These are phyloP conservation scores for Dryoscopus gambensis DNA, from an alignment of 2,113 vertebrate genomes.

Conservation along the genomic window DNA sequence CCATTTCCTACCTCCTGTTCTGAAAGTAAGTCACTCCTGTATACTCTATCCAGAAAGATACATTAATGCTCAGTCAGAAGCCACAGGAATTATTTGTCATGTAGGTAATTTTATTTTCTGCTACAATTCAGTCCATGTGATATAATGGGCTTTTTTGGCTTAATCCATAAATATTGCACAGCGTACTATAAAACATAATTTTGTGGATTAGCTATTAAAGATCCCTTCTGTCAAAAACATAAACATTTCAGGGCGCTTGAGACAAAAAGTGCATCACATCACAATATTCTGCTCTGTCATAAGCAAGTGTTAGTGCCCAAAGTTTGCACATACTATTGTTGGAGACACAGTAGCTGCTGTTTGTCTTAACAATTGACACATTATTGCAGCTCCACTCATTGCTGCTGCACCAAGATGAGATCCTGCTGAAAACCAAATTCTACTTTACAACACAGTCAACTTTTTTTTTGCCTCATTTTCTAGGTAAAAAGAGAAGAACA, in stretches of 20 bases:
- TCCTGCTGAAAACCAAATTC: not conserved
- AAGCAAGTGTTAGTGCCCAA: not conserved
- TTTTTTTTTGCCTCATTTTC: not conserved
- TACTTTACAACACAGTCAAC: not conserved
- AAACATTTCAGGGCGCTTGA: not conserved
- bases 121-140: not conserved
- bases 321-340: not conserved
- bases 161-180: accelerated
- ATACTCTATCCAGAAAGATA: not conserved
- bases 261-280: not conserved
- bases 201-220: not conserved
- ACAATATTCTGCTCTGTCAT: not conserved
- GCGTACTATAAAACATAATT: not conserved
- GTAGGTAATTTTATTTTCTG: not conserved
- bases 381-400: not conserved
- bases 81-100: not conserved
- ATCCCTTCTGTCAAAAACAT: not conserved
- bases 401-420: not conserved
- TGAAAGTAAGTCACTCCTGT: not conserved
- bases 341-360: constrained; percentile 1
- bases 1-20: not conserved
- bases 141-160: not conserved
- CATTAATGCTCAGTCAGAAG: not conserved
- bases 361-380: not conserved
- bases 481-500: not conserved